phyloP scores from a whole-genome alignment of 2,797 vertebrate genomes.

The Schizothorax lantsangensis region DNA sequence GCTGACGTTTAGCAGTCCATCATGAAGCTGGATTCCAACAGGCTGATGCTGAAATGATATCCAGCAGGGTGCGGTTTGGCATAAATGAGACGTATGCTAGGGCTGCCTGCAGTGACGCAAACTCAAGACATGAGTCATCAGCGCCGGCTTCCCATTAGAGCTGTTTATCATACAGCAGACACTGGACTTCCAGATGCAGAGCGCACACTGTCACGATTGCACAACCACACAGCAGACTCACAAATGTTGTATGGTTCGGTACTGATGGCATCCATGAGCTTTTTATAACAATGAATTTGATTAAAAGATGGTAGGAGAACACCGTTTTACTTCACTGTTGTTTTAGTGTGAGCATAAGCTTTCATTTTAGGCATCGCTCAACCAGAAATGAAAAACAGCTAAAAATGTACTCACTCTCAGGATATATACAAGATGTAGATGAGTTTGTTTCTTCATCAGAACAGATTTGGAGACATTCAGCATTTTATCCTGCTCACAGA shows the following conservation, averaged over 20 bases:
- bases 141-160: constrained; percentile 23
- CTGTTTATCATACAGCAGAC: constrained; percentile 44
- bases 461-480: background rate
- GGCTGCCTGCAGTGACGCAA: constrained; percentile 29
- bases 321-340: background rate
- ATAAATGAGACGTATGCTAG: constrained; percentile 15
- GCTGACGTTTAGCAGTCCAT: background rate
- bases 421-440: background rate
- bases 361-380: background rate
- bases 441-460: background rate
- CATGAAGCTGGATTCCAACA: background rate
- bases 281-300: background rate
- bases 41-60: background rate
- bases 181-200: constrained; percentile 24
- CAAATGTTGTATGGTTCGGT: background rate
- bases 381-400: background rate
- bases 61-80: constrained; percentile 5
- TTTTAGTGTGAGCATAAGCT: background rate
- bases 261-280: background rate
- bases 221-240: constrained; percentile 1
- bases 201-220: constrained; percentile 23
- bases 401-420: background rate
- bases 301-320: background rate
- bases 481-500: background rate
- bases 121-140: constrained; percentile 55